These are phyloP conservation scores for Psammodynastes pulverulentus DNA, from an alignment of 2,113 vertebrate species.

Conservation along the genomic window DNA sequence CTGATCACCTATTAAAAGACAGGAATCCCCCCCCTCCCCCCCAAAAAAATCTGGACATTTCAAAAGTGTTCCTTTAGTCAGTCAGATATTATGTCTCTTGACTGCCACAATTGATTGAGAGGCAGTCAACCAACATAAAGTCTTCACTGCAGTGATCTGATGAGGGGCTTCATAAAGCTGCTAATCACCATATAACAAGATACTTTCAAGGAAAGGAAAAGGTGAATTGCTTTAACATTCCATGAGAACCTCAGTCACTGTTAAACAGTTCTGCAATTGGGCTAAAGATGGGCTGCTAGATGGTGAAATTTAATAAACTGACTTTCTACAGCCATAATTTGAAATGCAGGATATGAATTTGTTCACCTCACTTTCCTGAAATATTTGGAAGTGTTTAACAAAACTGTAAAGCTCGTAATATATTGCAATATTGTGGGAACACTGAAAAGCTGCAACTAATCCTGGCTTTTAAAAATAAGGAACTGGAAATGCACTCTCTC, in stretches of 20 bases:
- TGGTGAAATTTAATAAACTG: slow-evolving; percentile 6
- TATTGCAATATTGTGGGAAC: neutral
- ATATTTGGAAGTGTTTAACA: neutral
- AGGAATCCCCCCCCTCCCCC: neutral
- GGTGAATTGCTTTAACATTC: neutral
- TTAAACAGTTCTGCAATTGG: neutral
- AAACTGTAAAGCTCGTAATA: neutral
- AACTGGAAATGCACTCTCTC: neutral
- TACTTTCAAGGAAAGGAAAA: slow-evolving; percentile 8
- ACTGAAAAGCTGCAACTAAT: neutral
- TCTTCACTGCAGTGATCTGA: neutral
- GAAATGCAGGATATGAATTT: neutral
- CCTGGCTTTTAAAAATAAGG: neutral
- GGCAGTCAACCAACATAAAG: neutral
- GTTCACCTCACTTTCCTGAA: neutral
- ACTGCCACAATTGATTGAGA: neutral
- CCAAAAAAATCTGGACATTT: neutral
- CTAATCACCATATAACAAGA: neutral
- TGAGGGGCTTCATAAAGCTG: neutral
- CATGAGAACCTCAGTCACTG: neutral
- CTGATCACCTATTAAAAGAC: neutral
- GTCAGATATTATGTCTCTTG: neutral
- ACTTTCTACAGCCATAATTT: neutral
- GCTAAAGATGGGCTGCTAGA: neutral
- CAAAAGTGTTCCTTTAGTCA: neutral